Conservation (phyloP, 2,888 invertebrate genomes). For the Caenorhabditis sp. region DNA sequence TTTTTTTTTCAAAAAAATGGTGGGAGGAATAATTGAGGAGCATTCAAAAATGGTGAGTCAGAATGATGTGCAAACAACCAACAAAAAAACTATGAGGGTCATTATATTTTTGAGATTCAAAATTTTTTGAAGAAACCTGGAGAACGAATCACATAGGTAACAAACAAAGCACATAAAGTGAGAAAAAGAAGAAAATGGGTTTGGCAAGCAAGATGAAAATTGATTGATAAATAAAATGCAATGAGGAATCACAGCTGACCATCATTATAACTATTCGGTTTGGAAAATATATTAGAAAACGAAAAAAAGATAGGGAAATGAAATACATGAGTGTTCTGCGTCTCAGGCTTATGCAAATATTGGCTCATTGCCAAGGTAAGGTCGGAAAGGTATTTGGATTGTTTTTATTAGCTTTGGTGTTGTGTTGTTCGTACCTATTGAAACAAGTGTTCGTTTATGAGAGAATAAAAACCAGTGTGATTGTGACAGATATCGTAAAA, state of each 20-base stretch:
- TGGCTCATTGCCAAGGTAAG: neutral
- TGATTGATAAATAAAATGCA: constrained; percentile 1
- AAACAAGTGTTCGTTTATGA: neutral
- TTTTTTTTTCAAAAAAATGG: neutral
- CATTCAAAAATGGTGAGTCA: neutral
- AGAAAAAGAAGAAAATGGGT: neutral
- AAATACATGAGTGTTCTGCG: constrained; percentile 8
- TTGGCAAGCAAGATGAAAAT: neutral
- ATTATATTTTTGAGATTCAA: no score
- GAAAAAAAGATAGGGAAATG: neutral
- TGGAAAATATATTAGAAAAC: no score
- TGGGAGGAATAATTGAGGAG: neutral
- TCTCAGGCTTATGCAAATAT: neutral
- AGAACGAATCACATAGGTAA: neutral
- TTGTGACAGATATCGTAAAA: no score
- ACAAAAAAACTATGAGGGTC: neutral
- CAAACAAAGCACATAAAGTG: neutral
- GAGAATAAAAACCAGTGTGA: no score
- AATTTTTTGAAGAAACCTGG: neutral
- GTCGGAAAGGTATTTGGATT: neutral
- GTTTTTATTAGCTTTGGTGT: neutral
- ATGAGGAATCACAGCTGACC: neutral
- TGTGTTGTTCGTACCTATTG: neutral
- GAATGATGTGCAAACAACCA: neutral
- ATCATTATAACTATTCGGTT: neutral